Percentiles rank a stretch among this genome's conserved stretches.
These are phyloP conservation scores for Hippocampus guttulatus DNA, from an alignment of 2,113 vertebrate species.

Conservation along the genomic window DNA sequence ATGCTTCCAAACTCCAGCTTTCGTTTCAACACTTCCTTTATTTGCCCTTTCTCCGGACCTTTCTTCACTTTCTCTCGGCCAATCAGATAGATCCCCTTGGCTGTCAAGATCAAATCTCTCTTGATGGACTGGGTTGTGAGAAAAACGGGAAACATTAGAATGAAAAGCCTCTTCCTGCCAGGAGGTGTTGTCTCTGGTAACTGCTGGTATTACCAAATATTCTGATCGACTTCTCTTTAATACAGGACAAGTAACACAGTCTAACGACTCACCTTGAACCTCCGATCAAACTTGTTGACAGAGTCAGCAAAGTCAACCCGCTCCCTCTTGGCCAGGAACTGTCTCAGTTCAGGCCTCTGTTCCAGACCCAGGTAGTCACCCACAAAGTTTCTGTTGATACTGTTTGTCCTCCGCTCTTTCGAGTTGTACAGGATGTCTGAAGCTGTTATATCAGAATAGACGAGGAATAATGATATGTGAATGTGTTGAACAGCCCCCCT, in stretches of 20 bases:
- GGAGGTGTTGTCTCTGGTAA: neutral
- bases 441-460: constrained; percentile 67
- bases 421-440: constrained; percentile 93
- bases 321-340: constrained; percentile 90
- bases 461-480: neutral
- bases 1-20: constrained; percentile 84
- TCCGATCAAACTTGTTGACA: constrained; percentile 90
- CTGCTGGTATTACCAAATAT: neutral
- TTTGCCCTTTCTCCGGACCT: constrained; percentile 91
- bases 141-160: constrained; percentile 8
- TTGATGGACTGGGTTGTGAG: constrained; percentile 81
- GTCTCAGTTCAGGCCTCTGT: constrained; percentile 86
- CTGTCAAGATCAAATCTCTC: constrained; percentile 89
- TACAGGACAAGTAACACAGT: neutral
- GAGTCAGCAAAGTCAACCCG: constrained; percentile 89
- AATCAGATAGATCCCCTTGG: constrained; percentile 89
- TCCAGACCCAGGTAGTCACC: constrained; percentile 97
- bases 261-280: constrained; percentile 85
- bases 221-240: neutral
- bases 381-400: constrained; percentile 97
- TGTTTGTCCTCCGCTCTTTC: constrained; percentile 89
- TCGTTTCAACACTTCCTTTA: constrained; percentile 91
- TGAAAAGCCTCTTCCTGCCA: neutral
- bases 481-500: neutral
- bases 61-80: constrained; percentile 95